These are phyloP conservation scores for Hydrozoanthus gracilis DNA, from an alignment of 92 coral and sea anemone genomes.

Conservation along the genomic window DNA sequence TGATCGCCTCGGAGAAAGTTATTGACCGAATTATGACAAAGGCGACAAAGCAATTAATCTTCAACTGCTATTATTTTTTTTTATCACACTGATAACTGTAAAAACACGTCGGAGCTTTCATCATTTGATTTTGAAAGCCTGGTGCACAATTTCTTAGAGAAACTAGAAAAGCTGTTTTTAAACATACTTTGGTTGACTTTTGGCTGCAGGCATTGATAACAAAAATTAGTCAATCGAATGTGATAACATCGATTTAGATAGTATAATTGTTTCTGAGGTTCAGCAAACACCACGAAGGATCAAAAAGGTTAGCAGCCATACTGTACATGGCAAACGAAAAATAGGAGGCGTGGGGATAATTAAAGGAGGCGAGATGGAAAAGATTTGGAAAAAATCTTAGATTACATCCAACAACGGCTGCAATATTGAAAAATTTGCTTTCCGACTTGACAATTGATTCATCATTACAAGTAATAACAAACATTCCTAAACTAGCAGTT, in stretches of 20 bases:
- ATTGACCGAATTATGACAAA: too few species aligned
- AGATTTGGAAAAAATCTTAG: not conserved
- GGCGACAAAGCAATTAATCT: too few species aligned
- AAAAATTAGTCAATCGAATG: not conserved
- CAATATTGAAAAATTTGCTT: not conserved
- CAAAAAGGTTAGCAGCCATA: too few species aligned
- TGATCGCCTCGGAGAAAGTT: not conserved
- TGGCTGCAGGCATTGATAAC: not conserved
- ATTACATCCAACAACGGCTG: too few species aligned
- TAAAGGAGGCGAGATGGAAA: not conserved
- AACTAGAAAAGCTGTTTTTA: too few species aligned
- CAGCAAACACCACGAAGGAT: not conserved
- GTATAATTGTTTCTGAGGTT: not conserved
- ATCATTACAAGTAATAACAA: too few species aligned
- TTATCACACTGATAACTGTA: too few species aligned
- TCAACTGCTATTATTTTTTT: too few species aligned
- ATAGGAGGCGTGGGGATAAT: not conserved
- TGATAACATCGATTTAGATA: not conserved
- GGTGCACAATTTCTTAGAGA: not conserved
- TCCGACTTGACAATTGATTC: too few species aligned
- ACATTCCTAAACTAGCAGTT: too few species aligned
- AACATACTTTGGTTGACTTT: too few species aligned
- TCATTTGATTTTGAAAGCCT: not conserved
- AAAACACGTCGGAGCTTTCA: not conserved
- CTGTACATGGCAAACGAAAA: too few species aligned